A percentile compares a stretch with the other conserved stretches of the same genome.
Conservation (phyloP, 2,113 vertebrate species). For the Pandion haliaetus region DNA sequence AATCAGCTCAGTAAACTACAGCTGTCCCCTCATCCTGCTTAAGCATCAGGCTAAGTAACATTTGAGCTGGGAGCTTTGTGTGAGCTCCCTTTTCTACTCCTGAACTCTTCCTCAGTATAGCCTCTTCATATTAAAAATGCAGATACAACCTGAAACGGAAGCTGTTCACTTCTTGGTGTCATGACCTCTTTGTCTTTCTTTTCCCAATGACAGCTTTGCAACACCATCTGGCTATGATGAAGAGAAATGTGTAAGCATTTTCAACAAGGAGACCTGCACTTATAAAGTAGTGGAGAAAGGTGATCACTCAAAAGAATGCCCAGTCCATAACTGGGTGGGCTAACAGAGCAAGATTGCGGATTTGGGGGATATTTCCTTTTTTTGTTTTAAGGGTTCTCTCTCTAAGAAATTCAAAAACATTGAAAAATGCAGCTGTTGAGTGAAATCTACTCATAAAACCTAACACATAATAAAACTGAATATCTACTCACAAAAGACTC, state of each 20-base stretch:
- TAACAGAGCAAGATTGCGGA: neutral
- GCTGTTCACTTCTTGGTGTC: neutral
- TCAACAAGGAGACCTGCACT: slow-evolving; percentile 12
- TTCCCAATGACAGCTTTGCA: neutral
- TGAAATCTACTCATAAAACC: neutral
- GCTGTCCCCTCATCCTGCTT: neutral
- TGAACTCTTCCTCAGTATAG: neutral
- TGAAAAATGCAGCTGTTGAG: neutral
- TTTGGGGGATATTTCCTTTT: neutral
- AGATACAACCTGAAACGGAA: neutral
- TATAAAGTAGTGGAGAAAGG: slow-evolving; percentile 42
- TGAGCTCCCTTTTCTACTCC: neutral
- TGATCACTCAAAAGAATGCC: slow-evolving; percentile 34
- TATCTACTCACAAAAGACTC: neutral
- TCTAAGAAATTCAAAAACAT: neutral
- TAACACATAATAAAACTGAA: neutral
- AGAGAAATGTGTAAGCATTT: slow-evolving; percentile 14
- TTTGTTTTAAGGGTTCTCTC: neutral
- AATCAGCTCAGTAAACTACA: neutral
- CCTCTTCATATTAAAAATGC: neutral
- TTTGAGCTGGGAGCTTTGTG: neutral
- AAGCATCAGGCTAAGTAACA: neutral
- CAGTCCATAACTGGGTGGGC: neutral
- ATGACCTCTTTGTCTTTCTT: neutral
- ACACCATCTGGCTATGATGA: fast-evolving